These are phyloP conservation scores for Cyclopterus lumpus DNA, from an alignment of 2,797 vertebrate genomes.

Conservation along the genomic window DNA sequence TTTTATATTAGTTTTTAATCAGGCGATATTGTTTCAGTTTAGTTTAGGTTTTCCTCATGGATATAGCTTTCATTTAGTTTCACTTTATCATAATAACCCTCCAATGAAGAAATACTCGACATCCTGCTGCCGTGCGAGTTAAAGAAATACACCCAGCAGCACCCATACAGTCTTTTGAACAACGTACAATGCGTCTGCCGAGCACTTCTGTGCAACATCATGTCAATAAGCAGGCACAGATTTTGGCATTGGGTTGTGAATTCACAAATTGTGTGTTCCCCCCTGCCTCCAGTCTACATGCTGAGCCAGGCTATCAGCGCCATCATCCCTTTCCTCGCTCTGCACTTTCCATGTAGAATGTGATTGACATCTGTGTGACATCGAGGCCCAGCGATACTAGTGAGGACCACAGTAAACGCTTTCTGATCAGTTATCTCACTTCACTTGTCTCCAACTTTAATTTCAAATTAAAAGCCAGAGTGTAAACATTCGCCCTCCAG, in stretches of 20 bases:
- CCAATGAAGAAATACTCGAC: too few relatives aligned
- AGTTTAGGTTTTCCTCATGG: too few relatives aligned
- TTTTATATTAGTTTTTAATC: too few relatives aligned
- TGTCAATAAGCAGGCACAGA: background rate
- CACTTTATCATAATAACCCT: too few relatives aligned
- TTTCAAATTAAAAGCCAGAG: background rate
- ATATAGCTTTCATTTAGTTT: too few relatives aligned
- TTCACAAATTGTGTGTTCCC: background rate
- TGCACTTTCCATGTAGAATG: background rate
- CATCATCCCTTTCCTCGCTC: background rate
- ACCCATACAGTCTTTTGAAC: background rate
- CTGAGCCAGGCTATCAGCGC: background rate
- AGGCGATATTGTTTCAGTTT: too few relatives aligned
- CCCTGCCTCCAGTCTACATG: background rate
- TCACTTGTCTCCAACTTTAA: background rate
- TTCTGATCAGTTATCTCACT: constrained; percentile 4
- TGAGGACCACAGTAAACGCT: background rate
- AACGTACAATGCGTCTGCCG: background rate
- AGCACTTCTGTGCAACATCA: background rate
- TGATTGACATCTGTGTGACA: constrained; percentile 1
- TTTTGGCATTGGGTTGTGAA: background rate
- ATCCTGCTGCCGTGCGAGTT: background rate
- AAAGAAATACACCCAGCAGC: too few relatives aligned
- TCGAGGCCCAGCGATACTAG: background rate
- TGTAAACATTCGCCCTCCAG: constrained; percentile 6